Base-by-base conservation (phyloP, 2,888 invertebrate genomes). In the Iselma pallidipennis region DNA sequence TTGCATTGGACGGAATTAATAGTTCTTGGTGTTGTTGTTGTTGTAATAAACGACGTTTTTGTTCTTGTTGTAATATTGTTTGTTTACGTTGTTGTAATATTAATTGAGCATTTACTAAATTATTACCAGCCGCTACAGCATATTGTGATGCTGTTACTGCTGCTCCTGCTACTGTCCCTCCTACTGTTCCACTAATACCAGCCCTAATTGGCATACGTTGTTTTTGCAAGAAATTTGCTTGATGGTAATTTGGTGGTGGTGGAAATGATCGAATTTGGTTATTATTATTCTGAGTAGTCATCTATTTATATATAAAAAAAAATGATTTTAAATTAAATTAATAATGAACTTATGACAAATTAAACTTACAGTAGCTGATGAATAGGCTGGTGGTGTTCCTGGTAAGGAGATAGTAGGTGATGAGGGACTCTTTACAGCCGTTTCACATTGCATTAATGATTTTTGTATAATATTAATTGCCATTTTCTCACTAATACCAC, bases 391-490 rank as follows among this genome's bases (percentile, higher is more conserved):
- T 55, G 88, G 87, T 29, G 87, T 85, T 58, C 85, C 86, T 56
- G 84, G 81, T 78, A 78, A 59, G n/a, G 77, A 70, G 70, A 85
- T 83, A 54, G 84, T 83, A 54, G 85, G 84, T 71, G 85, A 85
- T 71, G 84, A 82, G 59, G 89, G 88, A 72, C 86, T 86, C 79
- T 89, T 89, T 59, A 88, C 85, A 58, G 79, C 83, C 62, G 87
- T 87, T 81, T 94, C 94, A 76, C 88, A 91, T 74, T 89, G 91
- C 95, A 96, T 96, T 75, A 97, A 84, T 73, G 92, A 92, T 79
- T 93, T 91, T 76, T 94, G 92, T 76, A 97, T 97, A 50, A 91
- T 94, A 77, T 90, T 92, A 66, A 96, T 96, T 65, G 92, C 92
- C 82, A 90, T 88, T 78, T 90, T 90, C 77, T 92, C 92, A 75